Evolutionary conservation across 2,113 vertebrate species (phyloP), one percentile per base, ranked within the genome.

Genomic region (Sialia sialis): DNA sequence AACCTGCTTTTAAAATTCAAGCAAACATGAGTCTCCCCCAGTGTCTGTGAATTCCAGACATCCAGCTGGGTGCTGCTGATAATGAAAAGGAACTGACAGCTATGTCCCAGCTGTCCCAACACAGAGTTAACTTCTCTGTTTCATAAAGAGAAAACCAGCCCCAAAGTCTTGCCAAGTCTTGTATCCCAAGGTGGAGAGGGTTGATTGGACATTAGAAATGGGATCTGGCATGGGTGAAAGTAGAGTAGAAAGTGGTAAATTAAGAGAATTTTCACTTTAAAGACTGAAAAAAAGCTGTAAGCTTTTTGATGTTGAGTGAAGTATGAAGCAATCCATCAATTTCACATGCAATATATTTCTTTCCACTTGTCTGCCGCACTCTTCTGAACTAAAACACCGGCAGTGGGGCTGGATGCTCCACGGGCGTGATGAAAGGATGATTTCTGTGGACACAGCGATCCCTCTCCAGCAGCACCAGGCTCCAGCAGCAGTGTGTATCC

Each of bases 11-110:
- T 87, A 93, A 96, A 94, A 84, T 85, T 77, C 48, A 84, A 86
- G 46, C 72, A 94, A 89, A 95, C 23, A 78, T 52, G 27, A 62
- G 77, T 84, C 73, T 55, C 38, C 36, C n/a, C 5, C 49, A 32
- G 66, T 85, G 86, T 69, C 92, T 91, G 66, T 87, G 88, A 93
- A 96, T 95, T 97, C 91, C 94, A 95, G 93, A 92, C 84, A 87
- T 79, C 87, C 96, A 94, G 87, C 86, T 94, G 95, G 75, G 87
- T 92, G 82, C 76, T 86, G 83, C 90, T 95, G 82, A 81, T 94
- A 95, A 90, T 94, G 87, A 90, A 81, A 90, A 84, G 90, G 79
- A 95, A 74, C 85, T 81, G 94, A 95, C 93, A 96, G 92, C 79
- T 74, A 91, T 6, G 20, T 78, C 72, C 87, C 94, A 95, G 85